phyloP scores from a whole-genome alignment of 1,140 invertebrate species.

The Leptoteleia sp. region DNA sequence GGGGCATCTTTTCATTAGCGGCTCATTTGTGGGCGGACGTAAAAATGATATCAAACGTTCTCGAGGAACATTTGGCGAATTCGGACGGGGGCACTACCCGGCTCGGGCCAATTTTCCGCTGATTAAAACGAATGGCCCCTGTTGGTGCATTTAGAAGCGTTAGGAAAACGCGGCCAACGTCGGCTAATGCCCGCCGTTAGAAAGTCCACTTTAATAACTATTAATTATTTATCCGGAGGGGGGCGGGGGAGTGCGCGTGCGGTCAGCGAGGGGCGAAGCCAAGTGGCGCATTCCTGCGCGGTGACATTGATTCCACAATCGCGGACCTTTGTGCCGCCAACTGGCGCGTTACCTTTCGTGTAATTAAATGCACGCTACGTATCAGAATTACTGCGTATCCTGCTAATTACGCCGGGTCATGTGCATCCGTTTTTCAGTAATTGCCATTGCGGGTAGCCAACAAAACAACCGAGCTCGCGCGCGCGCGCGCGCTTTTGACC shows the following conservation, averaged over 20 bases:
- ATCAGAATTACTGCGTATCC: constrained; percentile 50
- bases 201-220: constrained; percentile 39
- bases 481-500: constrained; percentile 42
- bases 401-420: constrained; percentile 58
- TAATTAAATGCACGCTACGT: constrained; percentile 52
- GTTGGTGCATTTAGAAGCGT: constrained; percentile 47
- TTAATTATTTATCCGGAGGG: constrained; percentile 53
- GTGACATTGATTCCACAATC: constrained; percentile 45
- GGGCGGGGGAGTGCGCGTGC: too few species aligned
- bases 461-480: too few species aligned
- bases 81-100: neutral
- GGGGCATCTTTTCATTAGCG: constrained; percentile 41
- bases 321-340: constrained; percentile 14
- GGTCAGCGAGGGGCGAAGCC: too few species aligned
- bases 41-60: constrained; percentile 30
- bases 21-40: constrained; percentile 1
- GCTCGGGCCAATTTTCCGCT: constrained; percentile 36
- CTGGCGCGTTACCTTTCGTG: constrained; percentile 27
- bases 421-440: constrained; percentile 59
- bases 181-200: constrained; percentile 34
- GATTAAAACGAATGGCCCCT: constrained; percentile 47
- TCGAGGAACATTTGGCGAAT: constrained; percentile 14
- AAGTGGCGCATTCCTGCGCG: constrained; percentile 9
- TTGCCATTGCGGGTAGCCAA: constrained; percentile 44
- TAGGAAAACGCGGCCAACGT: constrained; percentile 45